phyloP scores from a whole-genome alignment of 37 sponge, comb jelly and placozoan genomes.

The Bolinopsis microptera region DNA sequence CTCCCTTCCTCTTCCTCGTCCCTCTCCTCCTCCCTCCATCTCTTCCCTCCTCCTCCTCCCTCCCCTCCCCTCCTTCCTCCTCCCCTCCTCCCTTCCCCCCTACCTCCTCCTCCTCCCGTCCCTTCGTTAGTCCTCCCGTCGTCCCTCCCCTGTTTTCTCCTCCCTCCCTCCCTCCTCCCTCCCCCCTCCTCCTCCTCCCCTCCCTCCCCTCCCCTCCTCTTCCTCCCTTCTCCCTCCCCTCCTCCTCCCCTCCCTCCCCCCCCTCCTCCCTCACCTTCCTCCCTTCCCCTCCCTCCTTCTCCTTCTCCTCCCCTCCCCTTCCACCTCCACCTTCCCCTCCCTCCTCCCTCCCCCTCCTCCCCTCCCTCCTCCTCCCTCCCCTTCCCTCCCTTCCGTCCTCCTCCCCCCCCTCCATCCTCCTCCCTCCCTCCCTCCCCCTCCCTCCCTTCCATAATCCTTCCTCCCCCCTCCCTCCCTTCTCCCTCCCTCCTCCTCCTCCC shows the following conservation, averaged over 20 bases:
- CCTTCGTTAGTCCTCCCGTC: background rate
- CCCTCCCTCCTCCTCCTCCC: background rate
- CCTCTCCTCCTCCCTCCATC: too few relatives aligned
- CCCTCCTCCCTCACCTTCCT: too few relatives aligned
- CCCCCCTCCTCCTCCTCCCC: background rate
- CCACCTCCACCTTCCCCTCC: background rate
- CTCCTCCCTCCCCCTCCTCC: background rate
- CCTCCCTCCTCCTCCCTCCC: background rate
- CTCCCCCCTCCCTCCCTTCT: background rate
- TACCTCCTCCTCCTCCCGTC: background rate
- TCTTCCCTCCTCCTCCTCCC: background rate
- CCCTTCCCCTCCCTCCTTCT: background rate
- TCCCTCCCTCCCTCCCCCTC: background rate
- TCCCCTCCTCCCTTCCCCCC: background rate
- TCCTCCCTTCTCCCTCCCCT: background rate
- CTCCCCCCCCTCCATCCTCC: too few relatives aligned
- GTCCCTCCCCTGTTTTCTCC: background rate
- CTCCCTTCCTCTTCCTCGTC: background rate
- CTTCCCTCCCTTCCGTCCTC: background rate
- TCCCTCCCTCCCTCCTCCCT: background rate
- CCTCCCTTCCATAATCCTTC: background rate
- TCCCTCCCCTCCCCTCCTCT: background rate
- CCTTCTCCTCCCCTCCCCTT: background rate
- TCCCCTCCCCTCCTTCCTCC: background rate
- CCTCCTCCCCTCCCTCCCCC: background rate